These are phyloP conservation scores for Phainopepla nitens DNA, from an alignment of 2,113 vertebrate species.

Conservation along the genomic window DNA sequence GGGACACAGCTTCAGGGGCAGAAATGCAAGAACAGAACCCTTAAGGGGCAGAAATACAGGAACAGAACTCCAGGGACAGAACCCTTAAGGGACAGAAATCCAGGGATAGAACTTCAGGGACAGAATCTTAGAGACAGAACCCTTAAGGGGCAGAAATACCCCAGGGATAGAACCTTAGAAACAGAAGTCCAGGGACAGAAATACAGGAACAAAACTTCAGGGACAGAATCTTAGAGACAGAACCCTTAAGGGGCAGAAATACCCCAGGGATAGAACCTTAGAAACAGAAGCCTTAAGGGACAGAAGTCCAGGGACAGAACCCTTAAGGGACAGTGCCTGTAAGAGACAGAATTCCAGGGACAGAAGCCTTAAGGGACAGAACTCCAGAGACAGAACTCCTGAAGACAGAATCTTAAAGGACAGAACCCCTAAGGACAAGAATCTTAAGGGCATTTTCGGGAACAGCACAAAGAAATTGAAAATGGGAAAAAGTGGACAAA, in stretches of 20 bases:
- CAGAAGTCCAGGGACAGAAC: background rate
- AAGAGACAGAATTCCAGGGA: background rate
- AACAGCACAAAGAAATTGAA: conserved; percentile 66
- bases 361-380: background rate
- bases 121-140: background rate
- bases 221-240: background rate
- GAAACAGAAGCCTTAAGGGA: background rate
- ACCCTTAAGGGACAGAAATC: background rate
- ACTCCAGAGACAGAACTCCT: background rate
- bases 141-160: too few species aligned
- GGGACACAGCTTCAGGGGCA: too few species aligned
- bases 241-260: too few species aligned
- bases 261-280: background rate
- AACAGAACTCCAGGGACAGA: background rate
- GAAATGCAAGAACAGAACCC: too few species aligned
- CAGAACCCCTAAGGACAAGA: too few species aligned
- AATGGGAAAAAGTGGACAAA: conserved; percentile 56
- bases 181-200: background rate
- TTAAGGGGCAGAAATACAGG: too few species aligned
- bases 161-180: too few species aligned
- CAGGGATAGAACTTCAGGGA: too few species aligned
- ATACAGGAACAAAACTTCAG: background rate
- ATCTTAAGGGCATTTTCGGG: background rate
- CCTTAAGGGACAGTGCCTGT: too few species aligned
- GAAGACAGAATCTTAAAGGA: too few species aligned